Percentiles rank a stretch among this genome's conserved stretches.
These are phyloP conservation scores for Aquila chrysaetos DNA, from an alignment of 2,797 vertebrate species.

Conservation along the genomic window DNA sequence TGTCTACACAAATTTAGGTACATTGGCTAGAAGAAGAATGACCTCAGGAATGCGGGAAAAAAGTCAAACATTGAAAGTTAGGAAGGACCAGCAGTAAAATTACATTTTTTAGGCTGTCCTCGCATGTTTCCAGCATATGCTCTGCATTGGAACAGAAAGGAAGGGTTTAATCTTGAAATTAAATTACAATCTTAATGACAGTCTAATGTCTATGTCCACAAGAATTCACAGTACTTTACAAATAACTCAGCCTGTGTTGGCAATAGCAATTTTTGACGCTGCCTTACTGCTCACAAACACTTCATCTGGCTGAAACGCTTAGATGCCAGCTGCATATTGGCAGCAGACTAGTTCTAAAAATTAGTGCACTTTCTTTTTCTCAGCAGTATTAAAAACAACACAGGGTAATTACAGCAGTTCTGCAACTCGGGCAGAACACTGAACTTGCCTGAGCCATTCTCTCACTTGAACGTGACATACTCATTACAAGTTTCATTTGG, in stretches of 20 bases:
- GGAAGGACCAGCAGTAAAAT: not conserved
- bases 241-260: not conserved
- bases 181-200: not conserved
- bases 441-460: constrained; percentile 12
- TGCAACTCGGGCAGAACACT: not conserved
- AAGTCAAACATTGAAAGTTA: not conserved
- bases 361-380: not conserved
- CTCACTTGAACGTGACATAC: not conserved
- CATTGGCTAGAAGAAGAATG: not conserved
- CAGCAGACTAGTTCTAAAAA: not conserved
- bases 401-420: not conserved
- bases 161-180: not conserved
- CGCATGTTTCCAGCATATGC: not conserved
- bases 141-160: not conserved
- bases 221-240: not conserved
- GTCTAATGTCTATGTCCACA: not conserved
- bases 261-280: not conserved
- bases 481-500: constrained; percentile 8
- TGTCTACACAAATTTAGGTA: not conserved
- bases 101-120: not conserved
- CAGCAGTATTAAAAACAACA: not conserved
- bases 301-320: not conserved
- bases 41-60: not conserved
- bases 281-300: not conserved
- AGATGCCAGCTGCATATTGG: not conserved